Evolutionary conservation across 2,113 vertebrate genomes (phyloP), one percentile per base, ranked within the genome.

Genomic region (Formicarius rufipectus): DNA sequence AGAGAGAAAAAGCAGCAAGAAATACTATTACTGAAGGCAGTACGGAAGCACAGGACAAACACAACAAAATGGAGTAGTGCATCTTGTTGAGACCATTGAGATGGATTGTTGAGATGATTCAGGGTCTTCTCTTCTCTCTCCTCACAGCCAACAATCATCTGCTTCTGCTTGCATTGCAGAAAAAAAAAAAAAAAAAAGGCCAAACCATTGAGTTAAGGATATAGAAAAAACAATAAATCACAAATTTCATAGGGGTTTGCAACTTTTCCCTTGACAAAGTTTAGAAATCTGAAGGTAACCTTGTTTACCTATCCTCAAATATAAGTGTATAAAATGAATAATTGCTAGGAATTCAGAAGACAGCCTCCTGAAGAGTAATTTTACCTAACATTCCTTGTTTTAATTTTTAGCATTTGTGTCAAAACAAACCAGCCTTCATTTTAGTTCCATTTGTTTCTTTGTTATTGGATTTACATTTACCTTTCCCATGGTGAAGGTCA

Each of bases 381-480:
- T 77, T 63, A 59, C 35, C 71, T 75, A 45, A n/a, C 42, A 49
- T 84, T 84, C 73, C 74, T 1, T 69, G 35, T 22, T 82, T 86
- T 53, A 88, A 63, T 68, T 91, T 95, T 56, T 33, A 88, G 33
- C 37, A 59, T 56, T 74, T 80, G 50, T 72, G 55, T 75, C 42
- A 81, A 91, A 97, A 87, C 30, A 92, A 95, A 95, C 30, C 16
- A 52, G 53, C 82, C 90, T 96, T 80, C 80, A 83, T 94, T 97
- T 96, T 96, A 73, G 96, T 96, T 97, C 94, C 44, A 56, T 91
- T 97, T 91, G 62, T 90, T 94, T 93, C 73, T 84, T 82, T 94
- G 68, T 63, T 96, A 76, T 82, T 87, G 85, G 52, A 97, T 97
- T 97, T 97, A 95, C 91, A 97, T 97, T 95, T 96, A 90, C 90